Conservation (phyloP, 2,113 vertebrate genomes). For the Xiphorhynchus elegans region DNA sequence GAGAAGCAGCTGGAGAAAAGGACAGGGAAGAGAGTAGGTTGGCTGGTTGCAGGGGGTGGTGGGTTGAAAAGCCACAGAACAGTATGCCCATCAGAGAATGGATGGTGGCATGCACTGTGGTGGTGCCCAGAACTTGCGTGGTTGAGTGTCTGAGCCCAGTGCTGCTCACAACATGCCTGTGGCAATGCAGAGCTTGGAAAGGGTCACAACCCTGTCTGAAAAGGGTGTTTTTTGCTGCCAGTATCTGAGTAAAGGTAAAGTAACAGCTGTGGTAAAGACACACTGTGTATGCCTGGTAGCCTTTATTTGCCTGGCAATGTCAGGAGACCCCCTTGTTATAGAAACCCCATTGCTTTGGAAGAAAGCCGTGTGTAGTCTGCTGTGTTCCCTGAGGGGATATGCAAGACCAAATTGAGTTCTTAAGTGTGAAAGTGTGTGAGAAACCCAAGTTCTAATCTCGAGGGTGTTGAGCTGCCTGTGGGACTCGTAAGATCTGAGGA, state of each 20-base stretch:
- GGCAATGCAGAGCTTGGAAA: not conserved
- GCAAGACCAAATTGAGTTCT: not conserved
- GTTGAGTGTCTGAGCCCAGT: not conserved
- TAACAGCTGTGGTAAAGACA: not conserved
- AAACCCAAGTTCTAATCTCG: not conserved
- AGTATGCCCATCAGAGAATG: rapidly evolving
- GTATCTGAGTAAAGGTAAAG: not conserved
- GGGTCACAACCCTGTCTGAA: not conserved
- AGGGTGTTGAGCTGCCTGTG: not conserved
- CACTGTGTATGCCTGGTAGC: not conserved
- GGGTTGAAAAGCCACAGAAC: not conserved
- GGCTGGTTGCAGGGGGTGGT: not conserved
- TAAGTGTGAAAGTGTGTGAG: not conserved
- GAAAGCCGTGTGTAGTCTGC: not conserved
- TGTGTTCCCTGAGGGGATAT: not conserved
- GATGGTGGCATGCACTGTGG: not conserved
- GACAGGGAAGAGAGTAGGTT: not conserved
- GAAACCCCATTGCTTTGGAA: not conserved
- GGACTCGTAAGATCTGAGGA: not conserved
- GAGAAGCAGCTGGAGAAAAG: not conserved
- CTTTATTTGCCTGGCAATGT: not conserved
- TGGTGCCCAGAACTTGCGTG: not conserved
- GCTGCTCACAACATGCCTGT: not conserved
- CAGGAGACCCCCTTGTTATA: not conserved
- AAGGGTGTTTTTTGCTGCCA: not conserved